Percentiles rank a stretch among this genome's conserved stretches.
Evolutionary conservation across 2,797 vertebrate genomes (phyloP).

Genomic region (Coccyzus lansbergi): DNA sequence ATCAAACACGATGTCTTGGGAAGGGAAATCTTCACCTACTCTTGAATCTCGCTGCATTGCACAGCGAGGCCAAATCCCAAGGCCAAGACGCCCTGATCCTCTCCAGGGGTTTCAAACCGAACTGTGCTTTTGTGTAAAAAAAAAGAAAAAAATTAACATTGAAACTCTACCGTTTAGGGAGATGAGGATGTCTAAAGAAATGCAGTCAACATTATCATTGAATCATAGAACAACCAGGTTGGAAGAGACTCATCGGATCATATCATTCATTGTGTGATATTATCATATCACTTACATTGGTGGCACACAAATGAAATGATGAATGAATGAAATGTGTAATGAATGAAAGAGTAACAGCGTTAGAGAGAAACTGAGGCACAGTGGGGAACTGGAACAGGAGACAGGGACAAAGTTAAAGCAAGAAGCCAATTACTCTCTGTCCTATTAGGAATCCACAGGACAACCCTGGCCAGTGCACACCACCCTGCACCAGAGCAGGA

Average conservation of each 20-base stretch:
- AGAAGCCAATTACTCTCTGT: neutral
- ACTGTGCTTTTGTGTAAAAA: rapidly evolving
- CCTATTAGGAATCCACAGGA: neutral
- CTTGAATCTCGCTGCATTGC: neutral
- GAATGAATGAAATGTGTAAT: too few species aligned
- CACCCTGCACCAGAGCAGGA: neutral
- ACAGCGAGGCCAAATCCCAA: neutral
- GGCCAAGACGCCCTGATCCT: rapidly evolving
- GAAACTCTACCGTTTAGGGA: rapidly evolving
- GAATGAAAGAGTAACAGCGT: neutral
- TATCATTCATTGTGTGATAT: too few species aligned
- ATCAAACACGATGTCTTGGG: neutral
- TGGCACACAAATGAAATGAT: neutral
- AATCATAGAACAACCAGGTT: too few species aligned
- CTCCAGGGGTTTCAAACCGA: neutral
- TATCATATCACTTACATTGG: too few species aligned
- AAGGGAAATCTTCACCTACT: slow-evolving; percentile 22
- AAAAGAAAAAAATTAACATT: neutral
- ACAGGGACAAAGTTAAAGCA: neutral
- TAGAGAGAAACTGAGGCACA: neutral
- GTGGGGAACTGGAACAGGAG: neutral
- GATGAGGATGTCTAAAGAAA: neutral
- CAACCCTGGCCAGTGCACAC: too few species aligned
- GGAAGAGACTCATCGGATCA: too few species aligned
- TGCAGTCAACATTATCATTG: rapidly evolving